Evolutionary conservation across 2,888 invertebrate genomes (phyloP).

Genomic region (Drosophila dives): DNA sequence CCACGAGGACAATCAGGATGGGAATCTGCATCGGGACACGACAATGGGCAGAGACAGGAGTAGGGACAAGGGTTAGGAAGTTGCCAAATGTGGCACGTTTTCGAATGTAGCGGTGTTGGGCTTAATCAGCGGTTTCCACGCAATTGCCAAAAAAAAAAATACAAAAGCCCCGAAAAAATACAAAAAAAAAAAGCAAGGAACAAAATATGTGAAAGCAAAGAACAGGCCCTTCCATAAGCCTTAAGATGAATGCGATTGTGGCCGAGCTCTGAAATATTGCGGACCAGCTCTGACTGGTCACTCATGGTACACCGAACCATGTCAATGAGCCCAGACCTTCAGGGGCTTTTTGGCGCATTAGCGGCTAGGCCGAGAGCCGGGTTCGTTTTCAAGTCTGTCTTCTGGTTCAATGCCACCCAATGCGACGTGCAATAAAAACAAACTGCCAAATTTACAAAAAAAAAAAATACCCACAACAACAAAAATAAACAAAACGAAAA

Average conservation of each 20-base stretch:
- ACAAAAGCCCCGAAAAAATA: constrained; percentile 22
- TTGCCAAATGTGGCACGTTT: constrained; percentile 79
- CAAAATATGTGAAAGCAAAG: constrained; percentile 74
- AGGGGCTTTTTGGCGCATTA: constrained; percentile 73
- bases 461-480: constrained; percentile 7
- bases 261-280: constrained; percentile 20
- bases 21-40: constrained; percentile 56
- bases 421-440: constrained; percentile 68
- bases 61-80: constrained; percentile 17
- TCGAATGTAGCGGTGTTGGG: constrained; percentile 71
- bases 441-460: constrained; percentile 67
- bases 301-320: constrained; percentile 10
- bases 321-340: constrained; percentile 44
- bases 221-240: constrained; percentile 71
- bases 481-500: neutral
- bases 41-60: constrained; percentile 31
- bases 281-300: constrained; percentile 20
- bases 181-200: constrained; percentile 22
- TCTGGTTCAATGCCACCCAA: constrained; percentile 74
- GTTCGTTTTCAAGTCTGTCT: constrained; percentile 10
- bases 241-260: constrained; percentile 42
- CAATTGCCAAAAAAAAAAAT: constrained; percentile 64
- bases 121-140: constrained; percentile 74
- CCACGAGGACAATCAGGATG: constrained; percentile 47
- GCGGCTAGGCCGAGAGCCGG: constrained; percentile 54